Percentiles rank a stretch among this genome's conserved stretches.
These are phyloP conservation scores for Ophion costatus DNA, from an alignment of 2,888 invertebrate species.

Conservation along the genomic window DNA sequence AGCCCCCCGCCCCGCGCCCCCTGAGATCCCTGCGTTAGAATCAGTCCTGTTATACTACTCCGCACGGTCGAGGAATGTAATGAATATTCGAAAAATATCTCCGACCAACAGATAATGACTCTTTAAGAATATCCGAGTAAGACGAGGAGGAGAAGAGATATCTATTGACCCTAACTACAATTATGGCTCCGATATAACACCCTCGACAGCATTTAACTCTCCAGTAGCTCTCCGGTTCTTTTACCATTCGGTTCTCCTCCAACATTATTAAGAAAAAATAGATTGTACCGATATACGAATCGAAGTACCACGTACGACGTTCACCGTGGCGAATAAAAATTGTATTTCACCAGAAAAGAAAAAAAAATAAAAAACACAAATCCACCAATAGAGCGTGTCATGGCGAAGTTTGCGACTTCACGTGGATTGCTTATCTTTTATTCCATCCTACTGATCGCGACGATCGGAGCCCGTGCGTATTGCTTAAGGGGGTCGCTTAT, in stretches of 20 bases:
- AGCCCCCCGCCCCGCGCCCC: no score
- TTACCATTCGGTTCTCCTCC: slow-evolving; percentile 38
- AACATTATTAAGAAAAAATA: slow-evolving; percentile 20
- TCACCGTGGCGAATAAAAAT: not conserved
- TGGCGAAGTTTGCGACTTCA: slow-evolving; percentile 33
- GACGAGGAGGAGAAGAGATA: slow-evolving; percentile 71
- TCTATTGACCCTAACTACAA: slow-evolving; percentile 78
- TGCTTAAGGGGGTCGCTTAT: not conserved
- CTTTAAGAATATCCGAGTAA: slow-evolving; percentile 49
- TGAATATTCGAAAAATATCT: slow-evolving; percentile 20
- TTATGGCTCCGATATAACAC: slow-evolving; percentile 62
- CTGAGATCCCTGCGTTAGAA: no score
- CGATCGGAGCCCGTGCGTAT: slow-evolving; percentile 72
- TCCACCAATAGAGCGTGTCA: slow-evolving; percentile 11
- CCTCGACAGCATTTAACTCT: slow-evolving; percentile 29
- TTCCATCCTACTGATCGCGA: slow-evolving; percentile 26
- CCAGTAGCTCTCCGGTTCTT: slow-evolving; percentile 72
- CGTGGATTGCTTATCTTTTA: slow-evolving; percentile 18
- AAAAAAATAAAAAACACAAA: not conserved
- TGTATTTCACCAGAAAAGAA: not conserved
- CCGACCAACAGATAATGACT: slow-evolving; percentile 50
- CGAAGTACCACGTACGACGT: not conserved
- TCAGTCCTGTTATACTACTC: no score
- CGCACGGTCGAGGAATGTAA: not conserved
- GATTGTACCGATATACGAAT: not conserved